A percentile compares a stretch with the other conserved stretches of the same genome.
Evolutionary conservation across 2,113 vertebrate species (phyloP).

Genomic region (Prunella fulvescens): DNA sequence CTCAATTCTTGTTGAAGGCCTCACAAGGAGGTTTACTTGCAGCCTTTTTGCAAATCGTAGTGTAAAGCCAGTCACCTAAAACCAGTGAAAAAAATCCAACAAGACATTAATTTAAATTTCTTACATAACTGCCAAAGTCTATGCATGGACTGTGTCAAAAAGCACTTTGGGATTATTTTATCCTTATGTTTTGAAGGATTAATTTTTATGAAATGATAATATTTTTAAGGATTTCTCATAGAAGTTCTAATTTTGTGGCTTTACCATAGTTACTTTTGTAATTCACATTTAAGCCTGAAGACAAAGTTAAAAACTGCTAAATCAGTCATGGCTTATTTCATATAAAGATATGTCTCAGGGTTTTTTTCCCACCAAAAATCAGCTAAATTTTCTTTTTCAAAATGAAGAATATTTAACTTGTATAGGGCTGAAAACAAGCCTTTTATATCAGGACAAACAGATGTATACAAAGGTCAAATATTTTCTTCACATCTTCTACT

Average conservation of each 20-base stretch:
- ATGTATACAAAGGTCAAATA: not conserved
- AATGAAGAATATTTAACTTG: not conserved
- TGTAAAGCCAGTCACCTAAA: constrained; percentile 90
- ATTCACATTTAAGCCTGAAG: not conserved
- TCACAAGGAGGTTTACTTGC: constrained; percentile 89
- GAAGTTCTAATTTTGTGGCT: not conserved
- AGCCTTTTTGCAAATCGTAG: constrained; percentile 89
- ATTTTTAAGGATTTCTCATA: not conserved
- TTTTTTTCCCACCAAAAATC: not conserved
- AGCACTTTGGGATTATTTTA: not conserved
- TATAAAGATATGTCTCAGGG: not conserved
- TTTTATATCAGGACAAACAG: not conserved
- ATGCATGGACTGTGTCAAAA: not conserved
- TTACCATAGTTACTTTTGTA: not conserved
- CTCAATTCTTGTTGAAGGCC: constrained; percentile 75
- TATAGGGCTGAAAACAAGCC: not conserved
- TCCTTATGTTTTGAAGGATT: not conserved
- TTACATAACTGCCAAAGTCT: not conserved
- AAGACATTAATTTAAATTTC: not conserved
- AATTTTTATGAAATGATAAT: not conserved
- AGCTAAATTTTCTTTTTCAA: not conserved
- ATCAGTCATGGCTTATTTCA: not conserved
- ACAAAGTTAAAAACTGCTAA: not conserved
- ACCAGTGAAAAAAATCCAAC: not conserved
- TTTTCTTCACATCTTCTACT: not conserved